A percentile compares a stretch with the other conserved stretches of the same genome.
Conservation (phyloP, 2,113 vertebrate genomes). For the Rhinolophus sinicus region DNA sequence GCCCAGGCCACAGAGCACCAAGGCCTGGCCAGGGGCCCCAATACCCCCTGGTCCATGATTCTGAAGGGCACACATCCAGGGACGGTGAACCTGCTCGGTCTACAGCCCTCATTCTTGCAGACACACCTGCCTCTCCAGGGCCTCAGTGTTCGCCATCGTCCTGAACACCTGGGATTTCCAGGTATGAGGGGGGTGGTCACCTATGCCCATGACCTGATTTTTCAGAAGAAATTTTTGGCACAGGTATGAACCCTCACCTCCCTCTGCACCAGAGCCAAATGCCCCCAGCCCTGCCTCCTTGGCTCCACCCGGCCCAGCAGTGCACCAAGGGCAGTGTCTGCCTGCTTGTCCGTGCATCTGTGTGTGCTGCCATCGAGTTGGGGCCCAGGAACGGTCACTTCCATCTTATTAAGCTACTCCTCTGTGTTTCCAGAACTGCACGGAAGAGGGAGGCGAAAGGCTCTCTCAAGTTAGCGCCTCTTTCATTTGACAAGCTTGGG, state of each 20-base stretch:
- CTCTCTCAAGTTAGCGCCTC: not conserved
- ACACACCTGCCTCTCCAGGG: not conserved
- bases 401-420: not conserved
- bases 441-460: not conserved
- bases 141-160: not conserved
- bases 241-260: conserved; percentile 12
- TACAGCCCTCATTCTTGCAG: not conserved
- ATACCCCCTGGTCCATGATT: not conserved
- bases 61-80: not conserved
- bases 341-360: not conserved
- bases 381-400: not conserved
- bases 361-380: not conserved
- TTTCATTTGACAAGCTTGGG: not conserved
- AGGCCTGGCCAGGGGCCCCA: not conserved
- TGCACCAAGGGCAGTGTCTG: not conserved
- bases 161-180: not conserved
- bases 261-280: conserved; percentile 32
- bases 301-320: not conserved
- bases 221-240: conserved; percentile 67
- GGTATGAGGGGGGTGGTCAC: not conserved
- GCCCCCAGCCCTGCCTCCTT: conserved; percentile 26
- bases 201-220: not conserved
- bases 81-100: accelerated
- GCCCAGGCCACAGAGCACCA: not conserved
- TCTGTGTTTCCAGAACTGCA: not conserved